Base-by-base conservation (phyloP, 2,797 vertebrate species). In the Xenops minutus region DNA sequence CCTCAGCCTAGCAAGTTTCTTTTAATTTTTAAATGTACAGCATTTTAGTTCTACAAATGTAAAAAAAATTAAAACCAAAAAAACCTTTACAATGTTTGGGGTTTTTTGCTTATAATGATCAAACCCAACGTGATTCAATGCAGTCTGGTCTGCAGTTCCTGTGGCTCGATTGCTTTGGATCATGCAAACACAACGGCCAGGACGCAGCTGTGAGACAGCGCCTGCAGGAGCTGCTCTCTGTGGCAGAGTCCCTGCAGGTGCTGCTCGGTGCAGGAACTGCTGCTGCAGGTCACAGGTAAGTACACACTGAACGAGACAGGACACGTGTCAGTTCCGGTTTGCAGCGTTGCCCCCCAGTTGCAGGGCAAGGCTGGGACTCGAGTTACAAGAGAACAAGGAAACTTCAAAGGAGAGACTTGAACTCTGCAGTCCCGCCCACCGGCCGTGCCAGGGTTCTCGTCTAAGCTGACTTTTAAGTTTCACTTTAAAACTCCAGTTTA, bases 11-110 rank as follows among this genome's bases (percentile, higher is more conserved):
- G 89, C 94, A 96, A 96, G 92, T 96, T 93, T 95, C 85, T 93
- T 97, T 97, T 97, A 96, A 96, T 97, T 94, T 93, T 96, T 91
- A 91, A 94, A 96, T 96, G 91, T 96, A 97, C 96, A 97, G 89
- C 93, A 93, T 96, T 95, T 96, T 94, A 96, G 67, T 97, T 97
- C 94, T 93, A 97, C 95, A 97, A 96, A 94, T 88, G 93, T 95
- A 88, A 97, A 95, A 96, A 94, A 89, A 91, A 93, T 9, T 19
- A 82, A 62, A 52, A 3, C 2, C 2, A 6, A 54, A 79, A 67
- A 54, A 74, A 43, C 36, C 23, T 96, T 94, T 96, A 96, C 92
- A 96, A 92, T 88, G 54, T 64, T 85, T 73, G 64, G 67, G 32
- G 2, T 74, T 93, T 89, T 85, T 23, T 18, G 9, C 73, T 94